These are phyloP conservation scores for Tonatia bakeri DNA, from an alignment of 2,113 vertebrate species.

Conservation along the genomic window DNA sequence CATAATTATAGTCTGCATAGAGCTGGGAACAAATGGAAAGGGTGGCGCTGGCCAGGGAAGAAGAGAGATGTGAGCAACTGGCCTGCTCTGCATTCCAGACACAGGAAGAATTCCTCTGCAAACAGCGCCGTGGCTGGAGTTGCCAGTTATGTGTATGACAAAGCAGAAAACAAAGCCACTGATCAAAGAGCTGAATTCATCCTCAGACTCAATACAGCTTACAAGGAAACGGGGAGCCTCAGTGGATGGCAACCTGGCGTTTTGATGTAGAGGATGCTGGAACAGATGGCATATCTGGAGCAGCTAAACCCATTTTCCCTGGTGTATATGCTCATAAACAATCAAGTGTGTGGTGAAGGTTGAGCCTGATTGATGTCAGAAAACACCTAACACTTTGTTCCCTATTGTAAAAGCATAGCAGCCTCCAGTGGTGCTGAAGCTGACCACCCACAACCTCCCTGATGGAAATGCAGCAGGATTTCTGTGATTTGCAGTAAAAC, in stretches of 20 bases:
- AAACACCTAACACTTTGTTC: constrained; percentile 13
- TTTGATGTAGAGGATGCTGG: constrained; percentile 56
- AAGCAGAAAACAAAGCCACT: constrained; percentile 80
- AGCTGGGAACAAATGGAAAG: constrained; percentile 40
- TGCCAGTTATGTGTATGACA: constrained; percentile 79
- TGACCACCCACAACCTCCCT: not conserved
- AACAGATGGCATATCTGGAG: not conserved
- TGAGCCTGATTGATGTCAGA: not conserved
- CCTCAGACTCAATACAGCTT: constrained; percentile 58
- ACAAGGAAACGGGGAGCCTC: not conserved
- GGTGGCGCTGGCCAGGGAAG: constrained; percentile 26
- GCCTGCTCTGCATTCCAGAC: constrained; percentile 72
- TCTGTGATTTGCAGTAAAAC: constrained; percentile 23
- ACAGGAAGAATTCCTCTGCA: constrained; percentile 69
- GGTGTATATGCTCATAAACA: not conserved
- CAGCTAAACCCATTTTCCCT: not conserved
- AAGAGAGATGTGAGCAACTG: constrained; percentile 51
- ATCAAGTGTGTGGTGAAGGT: not conserved
- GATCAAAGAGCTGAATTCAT: constrained; percentile 76
- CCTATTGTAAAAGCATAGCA: constrained; percentile 6
- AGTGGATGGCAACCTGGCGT: constrained; percentile 53
- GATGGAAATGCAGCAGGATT: not conserved
- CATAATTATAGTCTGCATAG: constrained; percentile 33
- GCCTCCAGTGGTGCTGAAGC: not conserved
- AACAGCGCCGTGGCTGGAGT: constrained; percentile 60